phyloP scores from a whole-genome alignment of 2,797 vertebrate species.

The Anabas testudineus region DNA sequence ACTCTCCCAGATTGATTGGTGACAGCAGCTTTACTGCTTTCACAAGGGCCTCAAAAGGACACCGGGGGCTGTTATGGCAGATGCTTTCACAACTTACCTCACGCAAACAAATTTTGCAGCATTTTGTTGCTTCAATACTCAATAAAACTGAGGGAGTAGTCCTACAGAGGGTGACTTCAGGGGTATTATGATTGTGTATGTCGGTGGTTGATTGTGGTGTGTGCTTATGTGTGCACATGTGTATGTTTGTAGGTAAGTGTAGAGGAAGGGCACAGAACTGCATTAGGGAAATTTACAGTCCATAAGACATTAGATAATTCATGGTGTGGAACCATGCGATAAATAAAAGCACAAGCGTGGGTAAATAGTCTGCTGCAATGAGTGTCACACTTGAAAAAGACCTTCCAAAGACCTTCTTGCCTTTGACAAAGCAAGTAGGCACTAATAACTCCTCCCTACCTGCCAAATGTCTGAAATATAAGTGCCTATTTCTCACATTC shows the following conservation, averaged over 20 bases:
- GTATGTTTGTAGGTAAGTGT: conserved; percentile 63
- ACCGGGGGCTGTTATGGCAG: conserved; percentile 47
- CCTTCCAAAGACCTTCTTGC: conserved; percentile 81
- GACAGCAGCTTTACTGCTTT: conserved; percentile 72
- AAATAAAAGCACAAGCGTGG: conserved; percentile 81
- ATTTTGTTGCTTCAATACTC: conserved; percentile 59
- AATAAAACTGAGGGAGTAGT: conserved; percentile 60
- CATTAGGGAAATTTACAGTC: conserved; percentile 86
- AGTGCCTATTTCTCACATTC: conserved; percentile 62
- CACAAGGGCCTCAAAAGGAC: conserved; percentile 71
- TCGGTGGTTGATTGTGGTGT: conserved; percentile 31
- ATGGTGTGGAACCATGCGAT: conserved; percentile 79
- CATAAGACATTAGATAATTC: conserved; percentile 85
- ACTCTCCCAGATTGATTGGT: conserved; percentile 77
- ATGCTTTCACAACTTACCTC: conserved; percentile 65
- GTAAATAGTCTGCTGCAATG: conserved; percentile 80
- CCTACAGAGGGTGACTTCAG: conserved; percentile 68
- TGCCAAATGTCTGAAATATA: conserved; percentile 69
- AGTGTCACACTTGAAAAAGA: conserved; percentile 81
- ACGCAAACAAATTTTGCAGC: conserved; percentile 53
- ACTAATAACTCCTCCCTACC: conserved; percentile 66
- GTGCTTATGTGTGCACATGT: conserved; percentile 43
- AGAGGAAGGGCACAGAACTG: conserved; percentile 72
- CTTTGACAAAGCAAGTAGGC: conserved; percentile 77
- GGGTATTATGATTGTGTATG: conserved; percentile 55